phyloP scores from a whole-genome alignment of 2,797 vertebrate genomes.

The Ambastaia sidthimunki region DNA sequence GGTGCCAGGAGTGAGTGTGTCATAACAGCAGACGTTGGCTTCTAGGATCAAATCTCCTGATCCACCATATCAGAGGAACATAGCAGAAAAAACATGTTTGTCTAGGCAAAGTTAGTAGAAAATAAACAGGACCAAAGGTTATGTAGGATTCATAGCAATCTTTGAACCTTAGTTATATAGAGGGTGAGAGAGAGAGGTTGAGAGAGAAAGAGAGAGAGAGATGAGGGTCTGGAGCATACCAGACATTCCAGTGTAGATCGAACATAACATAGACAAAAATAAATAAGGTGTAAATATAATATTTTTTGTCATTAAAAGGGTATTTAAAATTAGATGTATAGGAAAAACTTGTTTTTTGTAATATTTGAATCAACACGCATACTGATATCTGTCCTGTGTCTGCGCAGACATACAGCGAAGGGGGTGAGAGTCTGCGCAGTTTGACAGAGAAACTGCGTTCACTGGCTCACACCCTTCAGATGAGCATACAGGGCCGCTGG shows the following conservation, averaged over 20 bases:
- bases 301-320: not conserved
- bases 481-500: conserved; percentile 77
- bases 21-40: not conserved
- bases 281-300: not conserved
- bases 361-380: not conserved
- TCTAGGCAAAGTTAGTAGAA: not conserved
- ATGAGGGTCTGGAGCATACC: too few species aligned
- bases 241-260: not conserved
- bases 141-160: not conserved
- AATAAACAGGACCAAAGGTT: not conserved
- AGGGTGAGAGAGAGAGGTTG: not conserved
- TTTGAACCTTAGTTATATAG: not conserved
- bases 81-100: not conserved
- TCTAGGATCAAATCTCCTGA: not conserved
- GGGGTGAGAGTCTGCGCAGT: conserved; percentile 80
- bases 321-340: not conserved
- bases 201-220: not conserved
- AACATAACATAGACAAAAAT: not conserved
- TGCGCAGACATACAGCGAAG: conserved; percentile 81
- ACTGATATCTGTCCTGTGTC: conserved; percentile 32
- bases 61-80: not conserved
- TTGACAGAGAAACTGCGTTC: conserved; percentile 83
- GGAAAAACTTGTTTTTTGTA: not conserved
- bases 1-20: conserved; percentile 29
- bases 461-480: conserved; percentile 77